A percentile compares a stretch with the other conserved stretches of the same genome.
Evolutionary conservation across 2,113 vertebrate species (phyloP).

Genomic region (Heliornis fulica): DNA sequence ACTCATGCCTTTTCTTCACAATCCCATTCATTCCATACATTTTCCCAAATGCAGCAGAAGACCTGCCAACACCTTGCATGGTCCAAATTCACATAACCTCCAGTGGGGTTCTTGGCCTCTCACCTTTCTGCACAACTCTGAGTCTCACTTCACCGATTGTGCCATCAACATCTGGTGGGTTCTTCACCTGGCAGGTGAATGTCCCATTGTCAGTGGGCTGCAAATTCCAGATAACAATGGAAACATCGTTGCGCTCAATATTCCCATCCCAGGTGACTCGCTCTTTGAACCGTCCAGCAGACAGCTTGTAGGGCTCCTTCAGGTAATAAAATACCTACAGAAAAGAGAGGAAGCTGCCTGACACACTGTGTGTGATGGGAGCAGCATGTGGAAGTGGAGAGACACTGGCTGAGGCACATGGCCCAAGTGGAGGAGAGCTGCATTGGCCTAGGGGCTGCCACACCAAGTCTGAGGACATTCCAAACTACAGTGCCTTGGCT

Average conservation of each 20-base stretch:
- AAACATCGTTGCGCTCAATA: slow-evolving; percentile 77
- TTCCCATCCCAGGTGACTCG: slow-evolving; percentile 86
- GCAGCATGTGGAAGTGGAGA: rapidly evolving
- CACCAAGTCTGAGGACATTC: not conserved
- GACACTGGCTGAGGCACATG: not conserved
- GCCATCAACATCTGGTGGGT: slow-evolving; percentile 88
- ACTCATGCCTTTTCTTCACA: not conserved
- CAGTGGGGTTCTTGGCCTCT: not conserved
- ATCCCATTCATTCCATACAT: not conserved
- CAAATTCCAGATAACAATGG: slow-evolving; percentile 82
- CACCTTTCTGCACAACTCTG: slow-evolving; percentile 80
- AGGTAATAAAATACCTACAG: slow-evolving; percentile 86
- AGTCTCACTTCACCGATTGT: slow-evolving; percentile 80
- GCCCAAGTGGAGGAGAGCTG: too few relatives aligned
- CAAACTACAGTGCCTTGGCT: not conserved
- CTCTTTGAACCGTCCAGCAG: slow-evolving; percentile 78
- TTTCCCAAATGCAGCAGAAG: not conserved
- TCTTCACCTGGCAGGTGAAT: slow-evolving; percentile 89
- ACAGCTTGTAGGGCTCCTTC: slow-evolving; percentile 68
- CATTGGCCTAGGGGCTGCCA: not conserved
- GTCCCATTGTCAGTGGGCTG: slow-evolving; percentile 90
- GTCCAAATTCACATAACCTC: rapidly evolving
- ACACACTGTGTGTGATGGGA: not conserved
- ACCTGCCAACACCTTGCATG: not conserved
- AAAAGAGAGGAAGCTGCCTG: not conserved